phyloP scores from a whole-genome alignment of 2,888 invertebrate genomes.

The Autographa gamma region DNA sequence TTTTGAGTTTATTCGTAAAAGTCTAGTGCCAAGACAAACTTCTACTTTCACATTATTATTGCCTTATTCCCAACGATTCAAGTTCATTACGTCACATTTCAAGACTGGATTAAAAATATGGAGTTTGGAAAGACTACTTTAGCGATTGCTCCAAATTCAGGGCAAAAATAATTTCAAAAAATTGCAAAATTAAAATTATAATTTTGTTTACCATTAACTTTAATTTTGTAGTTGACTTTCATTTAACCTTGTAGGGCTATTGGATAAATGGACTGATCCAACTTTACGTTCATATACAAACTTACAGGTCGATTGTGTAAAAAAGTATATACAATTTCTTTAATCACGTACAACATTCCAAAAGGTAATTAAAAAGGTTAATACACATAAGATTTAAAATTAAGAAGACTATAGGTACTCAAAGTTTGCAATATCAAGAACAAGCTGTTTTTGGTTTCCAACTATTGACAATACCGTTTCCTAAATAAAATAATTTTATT shows the following conservation, averaged over 20 bases:
- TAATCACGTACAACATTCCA: neutral
- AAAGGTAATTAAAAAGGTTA: neutral
- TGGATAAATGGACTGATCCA: neutral
- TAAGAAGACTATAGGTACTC: too few species aligned
- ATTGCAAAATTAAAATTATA: neutral
- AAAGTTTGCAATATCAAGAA: too few species aligned
- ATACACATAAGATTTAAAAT: too few species aligned
- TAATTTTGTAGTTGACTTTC: neutral
- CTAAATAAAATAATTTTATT: too few species aligned
- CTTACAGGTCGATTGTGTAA: neutral
- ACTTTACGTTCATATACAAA: neutral
- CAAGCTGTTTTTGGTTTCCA: too few species aligned
- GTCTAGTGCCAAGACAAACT: neutral
- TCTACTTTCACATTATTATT: neutral
- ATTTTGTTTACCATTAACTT: neutral
- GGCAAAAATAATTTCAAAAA: neutral
- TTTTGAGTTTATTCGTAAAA: neutral
- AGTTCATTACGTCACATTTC: neutral
- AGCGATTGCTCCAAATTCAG: neutral
- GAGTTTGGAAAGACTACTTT: neutral
- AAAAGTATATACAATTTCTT: neutral
- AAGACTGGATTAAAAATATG: neutral
- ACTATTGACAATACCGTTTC: too few species aligned
- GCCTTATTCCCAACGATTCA: neutral
- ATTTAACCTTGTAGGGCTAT: neutral